Percentiles rank a stretch among this genome's conserved stretches.
phyloP scores from a whole-genome alignment of 23 tunicate genomes.

The Botrylloides violaceus region DNA sequence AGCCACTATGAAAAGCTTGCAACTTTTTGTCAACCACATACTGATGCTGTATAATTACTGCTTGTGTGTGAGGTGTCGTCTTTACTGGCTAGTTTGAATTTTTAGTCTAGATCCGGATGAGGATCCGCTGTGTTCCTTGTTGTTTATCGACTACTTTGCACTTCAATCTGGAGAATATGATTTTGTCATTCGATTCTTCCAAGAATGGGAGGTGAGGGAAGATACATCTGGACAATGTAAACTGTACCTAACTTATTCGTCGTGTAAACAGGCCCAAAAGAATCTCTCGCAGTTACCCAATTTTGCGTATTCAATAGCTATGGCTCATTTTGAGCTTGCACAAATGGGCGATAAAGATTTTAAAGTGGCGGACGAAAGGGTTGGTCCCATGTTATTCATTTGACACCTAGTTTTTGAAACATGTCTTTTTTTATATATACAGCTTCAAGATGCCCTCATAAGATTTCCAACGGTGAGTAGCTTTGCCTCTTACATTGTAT shows the following conservation, averaged over 20 bases:
- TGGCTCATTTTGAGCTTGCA: conserved; percentile 44
- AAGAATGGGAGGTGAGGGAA: conserved; percentile 54
- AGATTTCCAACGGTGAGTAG: conserved; percentile 79
- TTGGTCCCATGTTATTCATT: no score
- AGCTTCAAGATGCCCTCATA: conserved; percentile 53
- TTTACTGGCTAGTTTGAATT: no score
- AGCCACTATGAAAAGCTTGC: no score
- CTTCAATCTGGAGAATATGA: conserved; percentile 54
- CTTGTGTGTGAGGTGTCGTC: no score
- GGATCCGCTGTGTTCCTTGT: conserved; percentile 59
- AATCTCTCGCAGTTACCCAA: conserved; percentile 73
- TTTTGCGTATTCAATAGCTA: conserved; percentile 69
- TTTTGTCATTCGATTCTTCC: conserved; percentile 28
- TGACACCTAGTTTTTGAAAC: neutral
- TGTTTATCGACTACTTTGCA: conserved; percentile 55
- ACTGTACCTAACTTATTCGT: neutral
- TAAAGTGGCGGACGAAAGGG: conserved; percentile 28
- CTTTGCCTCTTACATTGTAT: neutral
- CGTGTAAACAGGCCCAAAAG: conserved; percentile 21
- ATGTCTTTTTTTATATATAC: neutral
- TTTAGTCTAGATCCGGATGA: conserved; percentile 77
- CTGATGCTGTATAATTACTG: no score
- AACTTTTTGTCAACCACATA: no score
- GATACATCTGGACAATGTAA: neutral
- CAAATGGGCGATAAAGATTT: conserved; percentile 2